A percentile compares a stretch with the other conserved stretches of the same genome.
phyloP scores from a whole-genome alignment of 64 coral and sea anemone genomes.

The Actinia equina region DNA sequence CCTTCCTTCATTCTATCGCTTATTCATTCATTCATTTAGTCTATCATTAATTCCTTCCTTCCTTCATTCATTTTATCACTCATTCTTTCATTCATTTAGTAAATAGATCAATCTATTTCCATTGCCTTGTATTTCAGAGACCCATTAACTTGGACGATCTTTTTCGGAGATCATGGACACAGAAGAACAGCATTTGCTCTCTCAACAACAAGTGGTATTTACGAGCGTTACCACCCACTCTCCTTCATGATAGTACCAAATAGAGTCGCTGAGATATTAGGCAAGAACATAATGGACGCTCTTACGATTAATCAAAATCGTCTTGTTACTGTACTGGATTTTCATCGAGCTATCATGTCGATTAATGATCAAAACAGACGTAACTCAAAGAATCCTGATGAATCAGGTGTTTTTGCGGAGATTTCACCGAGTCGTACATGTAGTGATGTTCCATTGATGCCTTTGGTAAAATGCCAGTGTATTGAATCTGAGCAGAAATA shows the following conservation, averaged over 20 bases:
- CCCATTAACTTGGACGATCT: conserved; percentile 37
- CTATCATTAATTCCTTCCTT: too few species aligned
- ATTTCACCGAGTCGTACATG: conserved; percentile 55
- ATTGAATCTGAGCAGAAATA: conserved; percentile 24
- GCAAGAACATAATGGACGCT: not conserved
- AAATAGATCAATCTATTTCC: too few species aligned
- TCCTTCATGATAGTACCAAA: conserved; percentile 53
- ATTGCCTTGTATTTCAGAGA: not conserved
- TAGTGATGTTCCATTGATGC: conserved; percentile 39
- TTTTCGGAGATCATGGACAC: conserved; percentile 51
- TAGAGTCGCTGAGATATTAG: conserved; percentile 24
- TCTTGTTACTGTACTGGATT: conserved; percentile 42
- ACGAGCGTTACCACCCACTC: conserved; percentile 36
- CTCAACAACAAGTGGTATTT: conserved; percentile 18
- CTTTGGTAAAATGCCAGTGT: conserved; percentile 48
- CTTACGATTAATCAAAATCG: conserved; percentile 35
- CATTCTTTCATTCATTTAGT: too few species aligned
- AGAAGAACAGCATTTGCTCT: conserved; percentile 23
- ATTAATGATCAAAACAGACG: conserved; percentile 20
- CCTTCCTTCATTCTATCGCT: too few species aligned
- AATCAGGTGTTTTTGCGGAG: conserved; percentile 25
- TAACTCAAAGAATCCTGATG: not conserved
- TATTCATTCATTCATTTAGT: too few species aligned
- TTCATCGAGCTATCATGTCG: conserved; percentile 48
- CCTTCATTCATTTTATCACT: too few species aligned